Conservation (phyloP, 2,113 vertebrate species). For the Sarotherodon lohbergeri region DNA sequence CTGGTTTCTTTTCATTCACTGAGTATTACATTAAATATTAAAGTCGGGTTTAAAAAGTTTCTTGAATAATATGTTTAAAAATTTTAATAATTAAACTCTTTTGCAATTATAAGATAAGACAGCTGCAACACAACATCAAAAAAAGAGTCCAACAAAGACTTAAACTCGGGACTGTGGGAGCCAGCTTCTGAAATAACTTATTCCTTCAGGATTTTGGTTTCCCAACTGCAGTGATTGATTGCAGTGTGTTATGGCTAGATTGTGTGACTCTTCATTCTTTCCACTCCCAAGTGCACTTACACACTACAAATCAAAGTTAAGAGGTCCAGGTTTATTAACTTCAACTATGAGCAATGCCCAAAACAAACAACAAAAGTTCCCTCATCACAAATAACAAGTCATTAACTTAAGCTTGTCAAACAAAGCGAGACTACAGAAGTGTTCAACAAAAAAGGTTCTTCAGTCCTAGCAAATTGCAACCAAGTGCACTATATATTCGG, state of each 20-base stretch:
- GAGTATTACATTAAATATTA: not conserved
- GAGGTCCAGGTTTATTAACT: not conserved
- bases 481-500: not conserved
- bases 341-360: not conserved
- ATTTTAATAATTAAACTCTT: not conserved
- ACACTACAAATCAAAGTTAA: not conserved
- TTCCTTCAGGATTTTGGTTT: not conserved
- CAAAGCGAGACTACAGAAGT: not conserved
- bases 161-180: not conserved
- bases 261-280: not conserved
- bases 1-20: not conserved
- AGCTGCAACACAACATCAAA: not conserved
- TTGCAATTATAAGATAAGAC: not conserved
- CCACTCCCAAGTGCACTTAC: not conserved
- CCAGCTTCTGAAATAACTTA: not conserved
- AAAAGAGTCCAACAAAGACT: not conserved
- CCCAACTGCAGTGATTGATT: not conserved
- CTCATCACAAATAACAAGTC: not conserved
- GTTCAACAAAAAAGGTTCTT: not conserved
- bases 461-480: not conserved
- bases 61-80: not conserved
- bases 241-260: not conserved
- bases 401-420: not conserved
- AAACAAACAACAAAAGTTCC: not conserved
- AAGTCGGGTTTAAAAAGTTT: not conserved